A percentile compares a stretch with the other conserved stretches of the same genome.
These are phyloP conservation scores for Liodrosophila aerea DNA, from an alignment of 2,888 invertebrate species.

Conservation along the genomic window DNA sequence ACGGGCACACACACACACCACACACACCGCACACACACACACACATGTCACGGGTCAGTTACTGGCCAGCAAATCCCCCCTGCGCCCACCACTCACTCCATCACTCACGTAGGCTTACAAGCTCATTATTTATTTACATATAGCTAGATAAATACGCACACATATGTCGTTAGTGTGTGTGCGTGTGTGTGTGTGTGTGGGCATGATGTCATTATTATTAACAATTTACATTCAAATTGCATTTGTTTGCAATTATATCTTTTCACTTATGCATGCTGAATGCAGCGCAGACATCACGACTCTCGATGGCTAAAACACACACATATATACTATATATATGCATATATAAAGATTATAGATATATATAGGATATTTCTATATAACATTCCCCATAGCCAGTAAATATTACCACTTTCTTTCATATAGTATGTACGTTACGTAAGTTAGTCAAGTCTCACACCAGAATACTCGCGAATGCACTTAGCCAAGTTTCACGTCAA, in stretches of 20 bases:
- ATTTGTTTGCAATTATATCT: neutral
- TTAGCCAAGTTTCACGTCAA: no score
- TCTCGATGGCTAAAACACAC: neutral
- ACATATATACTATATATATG: neutral
- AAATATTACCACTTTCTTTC: no score
- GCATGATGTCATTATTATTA: conserved; percentile 2
- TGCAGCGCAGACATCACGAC: no score
- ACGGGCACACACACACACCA: conserved; percentile 22
- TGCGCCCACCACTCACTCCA: no score
- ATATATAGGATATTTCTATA: no score
- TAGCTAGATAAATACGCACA: neutral
- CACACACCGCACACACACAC: no score
- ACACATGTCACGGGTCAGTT: conserved; percentile 75
- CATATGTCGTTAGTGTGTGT: neutral
- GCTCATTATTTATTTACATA: conserved; percentile 12
- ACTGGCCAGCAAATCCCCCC: conserved; percentile 16
- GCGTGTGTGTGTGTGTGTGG: neutral
- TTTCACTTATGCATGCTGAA: neutral
- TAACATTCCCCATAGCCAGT: no score
- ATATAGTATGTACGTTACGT: no score
- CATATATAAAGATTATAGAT: no score
- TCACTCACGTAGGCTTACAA: conserved; percentile 32
- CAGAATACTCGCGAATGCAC: no score
- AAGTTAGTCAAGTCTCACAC: no score
- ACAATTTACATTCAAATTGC: neutral